Evolutionary conservation across 1,140 invertebrate species (phyloP).

Genomic region (Polypedilum pembai): DNA sequence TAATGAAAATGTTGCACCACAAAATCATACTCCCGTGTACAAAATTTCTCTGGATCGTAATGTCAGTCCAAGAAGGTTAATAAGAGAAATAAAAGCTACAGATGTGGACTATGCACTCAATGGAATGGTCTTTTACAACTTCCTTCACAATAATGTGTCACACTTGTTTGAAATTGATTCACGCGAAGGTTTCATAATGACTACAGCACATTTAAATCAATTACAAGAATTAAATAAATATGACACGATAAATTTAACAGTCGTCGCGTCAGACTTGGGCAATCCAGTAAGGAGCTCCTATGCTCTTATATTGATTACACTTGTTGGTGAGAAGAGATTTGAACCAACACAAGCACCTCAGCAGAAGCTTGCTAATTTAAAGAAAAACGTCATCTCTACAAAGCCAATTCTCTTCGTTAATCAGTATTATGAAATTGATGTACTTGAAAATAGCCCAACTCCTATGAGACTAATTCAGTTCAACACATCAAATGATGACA

Average conservation of each 20-base stretch:
- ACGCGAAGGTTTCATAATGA: conserved; percentile 70
- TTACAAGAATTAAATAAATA: conserved; percentile 45
- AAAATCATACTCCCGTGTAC: conserved; percentile 54
- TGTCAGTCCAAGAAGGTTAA: conserved; percentile 56
- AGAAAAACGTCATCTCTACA: conserved; percentile 35
- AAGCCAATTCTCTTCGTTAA: conserved; percentile 54
- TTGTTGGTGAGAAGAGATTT: conserved; percentile 53
- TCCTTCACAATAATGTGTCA: conserved; percentile 52
- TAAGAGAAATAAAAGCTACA: conserved; percentile 68
- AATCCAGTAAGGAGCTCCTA: conserved; percentile 70
- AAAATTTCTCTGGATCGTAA: conserved; percentile 61
- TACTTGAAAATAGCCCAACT: conserved; percentile 63
- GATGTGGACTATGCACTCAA: conserved; percentile 77
- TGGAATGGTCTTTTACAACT: conserved; percentile 66
- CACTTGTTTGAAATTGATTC: conserved; percentile 71
- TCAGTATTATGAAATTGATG: conserved; percentile 67
- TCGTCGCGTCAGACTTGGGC: conserved; percentile 75
- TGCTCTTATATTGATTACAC: conserved; percentile 59
- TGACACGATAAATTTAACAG: conserved; percentile 56
- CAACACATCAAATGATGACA: conserved; percentile 50
- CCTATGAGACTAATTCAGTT: conserved; percentile 61
- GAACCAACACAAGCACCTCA: conserved; percentile 40
- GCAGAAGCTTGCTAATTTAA: conserved; percentile 37
- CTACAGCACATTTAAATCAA: conserved; percentile 59
- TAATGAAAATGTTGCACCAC: conserved; percentile 30